Conservation (phyloP, 2,797 vertebrate genomes). For the Paratrypauchen microcephalus region DNA sequence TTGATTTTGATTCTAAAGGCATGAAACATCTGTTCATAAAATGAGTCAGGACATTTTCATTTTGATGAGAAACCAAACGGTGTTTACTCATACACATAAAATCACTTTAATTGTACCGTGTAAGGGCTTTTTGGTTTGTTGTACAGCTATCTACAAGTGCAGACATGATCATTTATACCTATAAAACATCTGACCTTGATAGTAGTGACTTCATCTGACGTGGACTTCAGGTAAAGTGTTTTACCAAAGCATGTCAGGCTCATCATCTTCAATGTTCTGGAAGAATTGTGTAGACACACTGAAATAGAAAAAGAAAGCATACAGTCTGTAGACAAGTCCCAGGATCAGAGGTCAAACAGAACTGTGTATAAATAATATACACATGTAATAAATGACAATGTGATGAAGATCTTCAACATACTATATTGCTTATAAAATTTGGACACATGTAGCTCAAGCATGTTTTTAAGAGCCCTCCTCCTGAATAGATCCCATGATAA, state of each 20-base stretch:
- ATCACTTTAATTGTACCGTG: neutral
- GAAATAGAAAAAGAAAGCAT: neutral
- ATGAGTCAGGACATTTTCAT: constrained; percentile 30
- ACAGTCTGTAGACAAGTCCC: neutral
- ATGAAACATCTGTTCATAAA: constrained; percentile 53
- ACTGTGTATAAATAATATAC: too few species aligned
- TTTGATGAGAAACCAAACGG: constrained; percentile 17
- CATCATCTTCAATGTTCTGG: neutral
- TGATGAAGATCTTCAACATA: too few species aligned
- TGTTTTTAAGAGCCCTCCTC: neutral
- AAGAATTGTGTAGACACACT: neutral
- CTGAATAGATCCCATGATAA: neutral
- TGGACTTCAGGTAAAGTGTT: neutral
- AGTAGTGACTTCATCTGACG: too few species aligned
- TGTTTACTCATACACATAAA: neutral
- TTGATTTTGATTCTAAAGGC: constrained; percentile 27
- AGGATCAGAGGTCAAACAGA: neutral
- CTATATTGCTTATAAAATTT: neutral
- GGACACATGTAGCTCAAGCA: neutral
- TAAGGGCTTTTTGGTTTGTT: neutral
- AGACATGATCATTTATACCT: neutral
- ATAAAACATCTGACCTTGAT: too few species aligned
- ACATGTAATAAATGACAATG: neutral
- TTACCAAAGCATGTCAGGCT: neutral
- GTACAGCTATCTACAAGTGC: neutral